Percentiles rank a stretch among this genome's conserved stretches.
phyloP scores from a whole-genome alignment of 2,888 invertebrate species.

The Lobophora halterata region DNA sequence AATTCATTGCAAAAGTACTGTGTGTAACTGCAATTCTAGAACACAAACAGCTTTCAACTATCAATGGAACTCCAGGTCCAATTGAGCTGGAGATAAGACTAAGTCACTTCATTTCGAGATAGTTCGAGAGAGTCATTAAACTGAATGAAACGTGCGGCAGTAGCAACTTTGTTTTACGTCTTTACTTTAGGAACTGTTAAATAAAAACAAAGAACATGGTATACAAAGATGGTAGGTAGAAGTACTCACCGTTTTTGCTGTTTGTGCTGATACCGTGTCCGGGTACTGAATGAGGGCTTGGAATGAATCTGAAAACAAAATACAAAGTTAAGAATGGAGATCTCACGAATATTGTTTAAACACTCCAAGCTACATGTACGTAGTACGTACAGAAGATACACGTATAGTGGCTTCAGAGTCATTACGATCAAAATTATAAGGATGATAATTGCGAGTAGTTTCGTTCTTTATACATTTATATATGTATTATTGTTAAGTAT shows the following conservation, averaged over 20 bases:
- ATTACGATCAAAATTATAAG: no score
- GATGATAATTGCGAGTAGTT: no score
- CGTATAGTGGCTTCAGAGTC: no score
- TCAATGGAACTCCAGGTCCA: constrained; percentile 41
- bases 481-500: no score
- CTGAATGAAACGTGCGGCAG: constrained; percentile 71
- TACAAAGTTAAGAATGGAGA: constrained; percentile 14
- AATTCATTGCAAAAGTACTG: constrained; percentile 4
- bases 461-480: no score
- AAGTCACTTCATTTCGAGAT: constrained; percentile 62
- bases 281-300: constrained; percentile 99
- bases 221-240: no score
- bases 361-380: no score
- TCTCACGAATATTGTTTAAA: constrained; percentile 6
- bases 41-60: constrained; percentile 27
- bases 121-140: constrained; percentile 72
- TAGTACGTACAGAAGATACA: no score
- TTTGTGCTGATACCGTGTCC: constrained; percentile 97
- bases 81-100: constrained; percentile 44
- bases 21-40: constrained; percentile 5
- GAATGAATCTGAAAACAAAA: constrained; percentile 90
- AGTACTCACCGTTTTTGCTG: constrained; percentile 94
- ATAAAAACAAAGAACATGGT: constrained; percentile 69
- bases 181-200: constrained; percentile 68
- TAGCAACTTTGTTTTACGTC: constrained; percentile 73